Evolutionary conservation across 2,113 vertebrate genomes (phyloP).

Genomic region (Trochalopteron elliotii): DNA sequence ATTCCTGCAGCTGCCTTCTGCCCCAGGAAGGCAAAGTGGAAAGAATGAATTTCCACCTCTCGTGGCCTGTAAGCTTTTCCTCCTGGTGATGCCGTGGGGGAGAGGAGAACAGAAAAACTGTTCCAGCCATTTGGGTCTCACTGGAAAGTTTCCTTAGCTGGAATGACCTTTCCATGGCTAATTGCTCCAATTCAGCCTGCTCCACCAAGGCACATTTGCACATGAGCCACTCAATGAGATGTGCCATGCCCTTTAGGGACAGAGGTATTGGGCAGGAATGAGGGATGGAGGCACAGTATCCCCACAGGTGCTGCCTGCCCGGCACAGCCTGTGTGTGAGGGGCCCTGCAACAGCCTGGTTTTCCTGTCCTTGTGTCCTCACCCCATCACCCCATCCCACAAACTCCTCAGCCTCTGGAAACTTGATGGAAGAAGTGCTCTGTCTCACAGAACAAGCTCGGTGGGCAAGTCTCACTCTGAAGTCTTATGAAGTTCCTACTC

Average conservation of each 20-base stretch:
- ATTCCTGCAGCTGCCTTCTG: neutral
- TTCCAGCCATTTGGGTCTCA: neutral
- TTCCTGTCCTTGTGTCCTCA: neutral
- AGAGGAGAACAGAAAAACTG: neutral
- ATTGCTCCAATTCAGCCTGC: neutral
- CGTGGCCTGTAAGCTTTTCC: neutral
- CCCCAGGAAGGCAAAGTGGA: neutral
- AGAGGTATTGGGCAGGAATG: neutral
- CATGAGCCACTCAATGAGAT: neutral
- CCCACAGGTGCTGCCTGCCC: neutral
- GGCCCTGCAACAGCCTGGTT: neutral
- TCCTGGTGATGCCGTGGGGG: accelerated
- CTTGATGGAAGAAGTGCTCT: neutral
- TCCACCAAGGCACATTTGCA: neutral
- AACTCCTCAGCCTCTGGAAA: neutral
- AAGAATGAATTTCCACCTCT: neutral
- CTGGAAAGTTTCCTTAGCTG: neutral
- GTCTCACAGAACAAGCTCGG: neutral
- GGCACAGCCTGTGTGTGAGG: neutral
- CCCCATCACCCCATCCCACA: neutral
- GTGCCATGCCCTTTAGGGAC: neutral
- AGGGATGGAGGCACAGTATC: neutral
- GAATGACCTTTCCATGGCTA: neutral
- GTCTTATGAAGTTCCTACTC: neutral
- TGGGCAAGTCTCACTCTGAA: neutral